Percentiles rank a stretch among this genome's conserved stretches.
These are phyloP conservation scores for Synergus japonicus DNA, from an alignment of 2,888 invertebrate species.

Conservation along the genomic window DNA sequence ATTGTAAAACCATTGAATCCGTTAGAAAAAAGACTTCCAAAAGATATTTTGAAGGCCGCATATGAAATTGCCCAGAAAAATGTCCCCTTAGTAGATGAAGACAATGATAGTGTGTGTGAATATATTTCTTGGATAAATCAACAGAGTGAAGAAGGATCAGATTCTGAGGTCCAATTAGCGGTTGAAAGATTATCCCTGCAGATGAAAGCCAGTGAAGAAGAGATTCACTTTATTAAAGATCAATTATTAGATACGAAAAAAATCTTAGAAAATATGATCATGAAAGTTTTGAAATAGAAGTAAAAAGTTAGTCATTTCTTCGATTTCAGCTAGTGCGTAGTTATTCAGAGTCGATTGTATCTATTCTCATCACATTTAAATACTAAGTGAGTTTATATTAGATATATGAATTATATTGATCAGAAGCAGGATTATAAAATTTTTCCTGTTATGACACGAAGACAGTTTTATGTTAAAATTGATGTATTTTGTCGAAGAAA, in stretches of 20 bases:
- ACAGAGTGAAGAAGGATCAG: constrained; percentile 60
- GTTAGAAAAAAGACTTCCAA: constrained; percentile 77
- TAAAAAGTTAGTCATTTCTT: too few species aligned
- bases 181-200: constrained; percentile 64
- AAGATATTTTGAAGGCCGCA: constrained; percentile 76
- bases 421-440: too few species aligned
- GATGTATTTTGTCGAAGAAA: too few species aligned
- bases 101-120: constrained; percentile 61
- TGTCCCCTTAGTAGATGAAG: constrained; percentile 62
- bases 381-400: too few species aligned
- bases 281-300: constrained; percentile 50
- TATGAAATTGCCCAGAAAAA: constrained; percentile 77
- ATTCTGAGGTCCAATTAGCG: constrained; percentile 57
- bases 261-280: constrained; percentile 65
- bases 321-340: too few species aligned
- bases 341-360: too few species aligned
- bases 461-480: too few species aligned
- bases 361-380: too few species aligned
- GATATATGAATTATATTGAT: too few species aligned
- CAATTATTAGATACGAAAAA: constrained; percentile 69
- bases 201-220: constrained; percentile 66
- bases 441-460: too few species aligned
- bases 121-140: constrained; percentile 64
- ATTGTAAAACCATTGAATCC: constrained; percentile 78
- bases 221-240: constrained; percentile 66